phyloP scores from a whole-genome alignment of 1,140 invertebrate genomes.

The Hypsibius dujardini region DNA sequence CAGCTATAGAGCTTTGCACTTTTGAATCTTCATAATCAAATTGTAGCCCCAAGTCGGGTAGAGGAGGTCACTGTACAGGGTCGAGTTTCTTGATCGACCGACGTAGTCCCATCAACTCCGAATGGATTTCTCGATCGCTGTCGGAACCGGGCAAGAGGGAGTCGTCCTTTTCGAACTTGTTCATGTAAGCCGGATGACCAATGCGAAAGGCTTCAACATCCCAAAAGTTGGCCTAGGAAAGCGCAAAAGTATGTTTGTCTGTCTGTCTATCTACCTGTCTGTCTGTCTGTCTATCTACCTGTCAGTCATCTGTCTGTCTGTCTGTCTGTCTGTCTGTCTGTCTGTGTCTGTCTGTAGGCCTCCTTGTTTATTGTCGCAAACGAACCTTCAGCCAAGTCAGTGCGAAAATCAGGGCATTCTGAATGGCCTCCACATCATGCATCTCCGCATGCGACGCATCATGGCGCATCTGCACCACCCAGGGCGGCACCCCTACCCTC shows the following conservation, averaged over 20 bases:
- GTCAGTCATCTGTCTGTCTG: not conserved
- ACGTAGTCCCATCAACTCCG: not conserved
- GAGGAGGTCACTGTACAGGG: not conserved
- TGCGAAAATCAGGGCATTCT: not conserved
- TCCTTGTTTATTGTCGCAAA: conserved; percentile 2
- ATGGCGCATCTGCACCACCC: conserved; percentile 2
- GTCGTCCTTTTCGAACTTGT: not conserved
- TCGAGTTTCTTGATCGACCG: not conserved
- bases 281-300: not conserved
- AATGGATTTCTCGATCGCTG: not conserved
- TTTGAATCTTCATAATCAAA: not conserved
- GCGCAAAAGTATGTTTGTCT: not conserved
- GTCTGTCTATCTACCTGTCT: not conserved
- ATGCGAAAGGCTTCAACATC: not conserved
- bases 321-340: not conserved
- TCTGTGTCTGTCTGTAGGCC: not conserved
- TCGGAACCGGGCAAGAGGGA: too few species aligned
- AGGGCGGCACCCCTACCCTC: not conserved
- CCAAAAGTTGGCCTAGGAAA: not conserved
- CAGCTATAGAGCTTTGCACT: not conserved
- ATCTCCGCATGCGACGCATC: not conserved
- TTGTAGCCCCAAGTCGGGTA: not conserved
- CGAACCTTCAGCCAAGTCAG: not conserved
- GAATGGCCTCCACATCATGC: not conserved
- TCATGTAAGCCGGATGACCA: not conserved